A percentile compares a stretch with the other conserved stretches of the same genome.
Evolutionary conservation across 2,113 vertebrate species (phyloP).

Genomic region (Pica pica): DNA sequence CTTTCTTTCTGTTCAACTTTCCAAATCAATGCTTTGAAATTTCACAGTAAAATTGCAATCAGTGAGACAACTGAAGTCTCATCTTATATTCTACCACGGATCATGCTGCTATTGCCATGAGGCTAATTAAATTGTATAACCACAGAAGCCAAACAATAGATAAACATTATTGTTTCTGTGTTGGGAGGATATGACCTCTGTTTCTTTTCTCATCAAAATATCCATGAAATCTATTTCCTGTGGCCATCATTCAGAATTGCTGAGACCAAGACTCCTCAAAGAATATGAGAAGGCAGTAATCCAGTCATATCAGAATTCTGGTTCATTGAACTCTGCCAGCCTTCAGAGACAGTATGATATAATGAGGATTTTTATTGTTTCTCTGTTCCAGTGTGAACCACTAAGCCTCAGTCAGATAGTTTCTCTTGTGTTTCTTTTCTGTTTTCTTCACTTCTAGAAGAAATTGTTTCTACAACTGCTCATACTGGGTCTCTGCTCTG

Average conservation of each 20-base stretch:
- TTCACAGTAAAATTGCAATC: not conserved
- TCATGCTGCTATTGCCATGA: not conserved
- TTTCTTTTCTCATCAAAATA: not conserved
- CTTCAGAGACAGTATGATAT: not conserved
- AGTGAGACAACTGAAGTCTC: not conserved
- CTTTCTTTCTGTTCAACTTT: not conserved
- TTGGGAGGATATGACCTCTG: not conserved
- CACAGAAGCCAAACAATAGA: not conserved
- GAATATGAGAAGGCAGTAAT: not conserved
- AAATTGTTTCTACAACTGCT: not conserved
- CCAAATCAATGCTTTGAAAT: not conserved
- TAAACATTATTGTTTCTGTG: not conserved
- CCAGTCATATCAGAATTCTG: not conserved
- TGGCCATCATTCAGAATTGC: not conserved
- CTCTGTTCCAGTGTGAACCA: not conserved
- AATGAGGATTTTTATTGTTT: not conserved
- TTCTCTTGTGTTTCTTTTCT: not conserved
- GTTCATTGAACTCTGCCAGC: not conserved
- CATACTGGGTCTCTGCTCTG: not conserved
- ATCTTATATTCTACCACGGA: not conserved
- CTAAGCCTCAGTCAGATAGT: not conserved
- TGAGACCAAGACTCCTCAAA: not conserved
- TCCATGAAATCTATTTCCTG: not conserved
- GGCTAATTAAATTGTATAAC: not conserved
- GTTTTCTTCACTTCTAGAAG: not conserved